A percentile compares a stretch with the other conserved stretches of the same genome.
phyloP scores from a whole-genome alignment of 2,113 vertebrate genomes.

The Planiliza haematocheilus region DNA sequence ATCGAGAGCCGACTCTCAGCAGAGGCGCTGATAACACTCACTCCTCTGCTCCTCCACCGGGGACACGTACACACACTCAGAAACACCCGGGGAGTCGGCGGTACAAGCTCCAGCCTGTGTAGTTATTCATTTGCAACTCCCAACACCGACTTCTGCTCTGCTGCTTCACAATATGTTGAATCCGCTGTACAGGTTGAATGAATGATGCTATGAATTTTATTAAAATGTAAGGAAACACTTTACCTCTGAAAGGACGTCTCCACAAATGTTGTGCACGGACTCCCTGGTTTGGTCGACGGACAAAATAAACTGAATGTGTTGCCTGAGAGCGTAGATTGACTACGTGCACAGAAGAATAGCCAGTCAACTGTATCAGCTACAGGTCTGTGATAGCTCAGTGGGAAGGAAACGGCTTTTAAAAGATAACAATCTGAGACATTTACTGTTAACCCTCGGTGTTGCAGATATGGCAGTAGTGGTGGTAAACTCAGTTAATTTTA shows the following conservation, averaged over 20 bases:
- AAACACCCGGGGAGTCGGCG: constrained; percentile 14
- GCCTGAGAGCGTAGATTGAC: too few relatives aligned
- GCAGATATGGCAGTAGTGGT: too few relatives aligned
- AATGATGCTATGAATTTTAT: not conserved
- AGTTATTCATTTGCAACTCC: constrained; percentile 18
- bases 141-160: not conserved
- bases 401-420: too few relatives aligned
- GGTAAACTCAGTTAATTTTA: too few relatives aligned
- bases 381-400: too few relatives aligned
- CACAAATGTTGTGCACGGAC: not conserved
- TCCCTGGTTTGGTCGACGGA: too few relatives aligned
- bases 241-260: not conserved
- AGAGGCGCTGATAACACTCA: constrained; percentile 15
- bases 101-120: not conserved
- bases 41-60: constrained; percentile 11
- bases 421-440: too few relatives aligned
- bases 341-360: too few relatives aligned
- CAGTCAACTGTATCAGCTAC: too few relatives aligned
- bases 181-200: not conserved
- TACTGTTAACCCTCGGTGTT: too few relatives aligned
- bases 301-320: not conserved
- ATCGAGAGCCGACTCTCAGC: constrained; percentile 19
- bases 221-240: not conserved
- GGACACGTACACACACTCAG: constrained; percentile 2
- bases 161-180: not conserved